Evolutionary conservation across 2,797 vertebrate species (phyloP).

Genomic region (Poecile montanus): DNA sequence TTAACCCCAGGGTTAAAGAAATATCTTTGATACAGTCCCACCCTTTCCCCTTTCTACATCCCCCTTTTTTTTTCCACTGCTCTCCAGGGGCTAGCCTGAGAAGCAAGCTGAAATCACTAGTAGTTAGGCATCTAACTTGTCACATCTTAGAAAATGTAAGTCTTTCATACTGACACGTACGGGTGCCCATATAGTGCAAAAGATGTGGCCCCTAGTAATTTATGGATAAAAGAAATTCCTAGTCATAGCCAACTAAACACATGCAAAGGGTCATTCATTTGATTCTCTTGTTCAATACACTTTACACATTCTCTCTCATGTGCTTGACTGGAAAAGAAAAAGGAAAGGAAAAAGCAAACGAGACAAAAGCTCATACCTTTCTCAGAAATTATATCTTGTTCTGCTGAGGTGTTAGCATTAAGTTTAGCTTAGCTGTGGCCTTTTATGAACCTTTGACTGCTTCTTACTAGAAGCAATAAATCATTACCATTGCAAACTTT

Average conservation of each 20-base stretch:
- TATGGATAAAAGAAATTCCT: background rate
- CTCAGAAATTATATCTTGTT: background rate
- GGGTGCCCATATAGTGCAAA: background rate
- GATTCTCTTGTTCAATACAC: background rate
- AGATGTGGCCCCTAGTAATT: background rate
- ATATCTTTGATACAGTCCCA: background rate
- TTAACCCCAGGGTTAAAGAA: background rate
- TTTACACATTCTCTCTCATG: background rate
- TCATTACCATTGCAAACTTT: background rate
- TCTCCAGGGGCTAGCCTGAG: background rate
- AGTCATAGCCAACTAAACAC: background rate
- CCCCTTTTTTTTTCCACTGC: accelerated
- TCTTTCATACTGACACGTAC: background rate
- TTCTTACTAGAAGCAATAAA: background rate
- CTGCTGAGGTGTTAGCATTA: background rate
- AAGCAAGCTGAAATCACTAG: background rate
- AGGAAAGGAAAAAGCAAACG: background rate
- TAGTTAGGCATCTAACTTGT: background rate
- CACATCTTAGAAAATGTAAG: background rate
- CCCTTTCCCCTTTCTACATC: accelerated
- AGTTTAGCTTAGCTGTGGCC: background rate
- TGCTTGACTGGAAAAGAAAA: background rate
- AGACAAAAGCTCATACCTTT: background rate
- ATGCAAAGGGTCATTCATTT: background rate
- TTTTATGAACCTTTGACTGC: background rate